phyloP scores from a whole-genome alignment of 92 coral and sea anemone species.

The Galaxea fascicularis region DNA sequence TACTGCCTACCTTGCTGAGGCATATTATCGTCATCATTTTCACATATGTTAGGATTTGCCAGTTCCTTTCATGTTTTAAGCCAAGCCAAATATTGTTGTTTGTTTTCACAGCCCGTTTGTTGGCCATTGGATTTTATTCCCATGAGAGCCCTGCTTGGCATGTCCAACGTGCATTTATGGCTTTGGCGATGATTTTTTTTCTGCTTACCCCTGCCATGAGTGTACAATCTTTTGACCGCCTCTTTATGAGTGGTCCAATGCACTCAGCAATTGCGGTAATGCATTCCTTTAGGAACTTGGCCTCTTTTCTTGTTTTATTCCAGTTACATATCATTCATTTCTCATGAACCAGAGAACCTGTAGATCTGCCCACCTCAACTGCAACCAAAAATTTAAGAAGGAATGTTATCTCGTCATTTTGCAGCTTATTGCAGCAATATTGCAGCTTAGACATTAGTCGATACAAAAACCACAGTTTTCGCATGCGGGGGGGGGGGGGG shows the following conservation, averaged over 20 bases:
- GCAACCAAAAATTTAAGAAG: neutral
- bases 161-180: neutral
- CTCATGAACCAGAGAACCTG: neutral
- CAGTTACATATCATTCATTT: neutral
- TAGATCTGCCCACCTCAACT: neutral
- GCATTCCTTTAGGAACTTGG: slow-evolving; percentile 21
- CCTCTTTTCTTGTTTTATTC: neutral
- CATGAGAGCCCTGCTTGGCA: neutral
- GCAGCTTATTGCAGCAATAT: neutral
- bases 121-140: neutral
- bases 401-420: neutral
- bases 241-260: slow-evolving; percentile 21
- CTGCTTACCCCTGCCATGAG: slow-evolving; percentile 23
- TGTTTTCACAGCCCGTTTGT: neutral
- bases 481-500: too few species aligned
- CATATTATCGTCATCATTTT: neutral
- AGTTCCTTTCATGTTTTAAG: neutral
- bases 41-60: neutral
- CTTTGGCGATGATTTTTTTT: slow-evolving; percentile 7
- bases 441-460: too few species aligned
- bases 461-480: too few species aligned
- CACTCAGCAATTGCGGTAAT: slow-evolving; percentile 13
- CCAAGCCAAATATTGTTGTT: neutral
- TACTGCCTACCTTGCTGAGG: neutral
- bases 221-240: slow-evolving; percentile 29